Base-by-base conservation (phyloP, 2,797 vertebrate genomes). In the Sebastolobus alascanus region DNA sequence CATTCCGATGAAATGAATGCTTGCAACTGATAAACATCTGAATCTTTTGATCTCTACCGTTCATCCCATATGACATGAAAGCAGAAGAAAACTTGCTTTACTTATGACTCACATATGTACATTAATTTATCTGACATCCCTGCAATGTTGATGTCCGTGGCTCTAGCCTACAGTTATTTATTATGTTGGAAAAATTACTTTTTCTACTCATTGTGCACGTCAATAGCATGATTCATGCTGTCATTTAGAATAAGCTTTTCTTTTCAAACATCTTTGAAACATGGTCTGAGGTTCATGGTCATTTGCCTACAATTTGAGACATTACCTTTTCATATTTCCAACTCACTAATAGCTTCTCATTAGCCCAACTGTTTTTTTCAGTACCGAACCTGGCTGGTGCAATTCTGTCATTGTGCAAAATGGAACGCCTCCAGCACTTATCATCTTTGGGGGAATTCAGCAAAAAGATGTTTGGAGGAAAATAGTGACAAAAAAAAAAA, bases 271-370 rank as follows among this genome's bases (percentile, higher is more conserved):
- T 43, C 27, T 59, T 72, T 69, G 55, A 82, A 54, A 72, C 5
- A 40, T 67, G 35, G 63, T 68, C 63, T 67, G 12, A 31, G 37
- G 14, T 66, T 43, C 65, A 52, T 73, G 38, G 27, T 60, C 13
- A 56, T 80, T 61, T 68, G 38, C n/a, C 68, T 59, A n/a, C 46
- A 61, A 65, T 84, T 65, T 84, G 22, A 86, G 25, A 72, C 71
- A 61, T 60, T 76, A 14, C 75, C 29, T 72, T 90, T 90, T 83
- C 25, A 70, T 82, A 65, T 83, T 89, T 84, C 61, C 55, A 84
- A 33, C 82, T 64, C 27, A 22, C 65, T 80, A 78, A 78, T 80
- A 73, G 76, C 37, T 81, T 81, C 68, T 90, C 65, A 71, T 91
- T 77, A 77, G 38, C 25, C 33, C 22, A 40, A 73, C 40, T 74